These are phyloP conservation scores for Papilio machaon DNA, from an alignment of 1,140 invertebrate species.

Conservation along the genomic window DNA sequence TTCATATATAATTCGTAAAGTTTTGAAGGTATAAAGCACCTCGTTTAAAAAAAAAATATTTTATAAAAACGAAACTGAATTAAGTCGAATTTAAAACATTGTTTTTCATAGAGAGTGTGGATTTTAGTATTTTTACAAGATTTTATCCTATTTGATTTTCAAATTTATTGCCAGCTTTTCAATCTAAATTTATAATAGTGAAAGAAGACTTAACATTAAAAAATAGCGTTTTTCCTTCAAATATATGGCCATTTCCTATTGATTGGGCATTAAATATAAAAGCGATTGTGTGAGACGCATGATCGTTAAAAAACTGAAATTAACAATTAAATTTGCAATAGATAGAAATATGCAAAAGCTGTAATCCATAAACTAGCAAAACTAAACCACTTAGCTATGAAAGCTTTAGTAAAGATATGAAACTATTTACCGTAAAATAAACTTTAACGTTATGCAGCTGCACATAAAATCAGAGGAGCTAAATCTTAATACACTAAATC, in stretches of 20 bases:
- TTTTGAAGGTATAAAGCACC: background rate
- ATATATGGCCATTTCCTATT: no score
- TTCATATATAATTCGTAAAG: no score
- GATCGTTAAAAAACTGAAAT: background rate
- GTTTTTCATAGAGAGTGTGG: no score
- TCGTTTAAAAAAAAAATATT: background rate
- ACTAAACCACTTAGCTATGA: background rate
- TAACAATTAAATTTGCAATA: background rate
- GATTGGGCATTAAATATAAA: no score
- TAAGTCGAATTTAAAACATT: no score
- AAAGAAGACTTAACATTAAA: no score
- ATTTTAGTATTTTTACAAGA: no score
- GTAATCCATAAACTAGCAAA: background rate
- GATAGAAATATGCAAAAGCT: background rate
- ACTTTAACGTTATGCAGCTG: background rate
- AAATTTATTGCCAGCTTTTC: no score
- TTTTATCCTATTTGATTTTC: no score
- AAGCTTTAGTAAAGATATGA: background rate
- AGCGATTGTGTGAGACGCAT: no score
- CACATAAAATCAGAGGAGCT: background rate
- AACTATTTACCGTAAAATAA: background rate
- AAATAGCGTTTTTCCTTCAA: no score
- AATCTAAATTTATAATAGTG: no score
- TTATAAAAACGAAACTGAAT: background rate
- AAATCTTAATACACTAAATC: slow-evolving; percentile 23